phyloP scores from a whole-genome alignment of 1,140 invertebrate genomes.

The Tribolium castaneum region DNA sequence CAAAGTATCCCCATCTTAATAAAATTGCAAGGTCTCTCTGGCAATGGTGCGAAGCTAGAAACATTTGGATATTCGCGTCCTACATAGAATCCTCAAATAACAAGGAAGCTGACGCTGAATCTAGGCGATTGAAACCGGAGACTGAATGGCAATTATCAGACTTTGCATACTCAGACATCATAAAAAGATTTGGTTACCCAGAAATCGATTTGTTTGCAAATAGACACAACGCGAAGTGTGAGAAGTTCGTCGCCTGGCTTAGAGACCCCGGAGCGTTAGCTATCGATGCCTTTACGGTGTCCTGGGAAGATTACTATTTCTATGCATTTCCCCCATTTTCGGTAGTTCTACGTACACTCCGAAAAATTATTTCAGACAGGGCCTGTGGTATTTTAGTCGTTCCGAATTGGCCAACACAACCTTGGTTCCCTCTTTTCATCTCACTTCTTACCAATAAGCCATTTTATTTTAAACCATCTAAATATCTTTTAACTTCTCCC shows the following conservation, averaged over 20 bases:
- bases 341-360: conserved; percentile 50
- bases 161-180: conserved; percentile 41
- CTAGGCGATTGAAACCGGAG: conserved; percentile 38
- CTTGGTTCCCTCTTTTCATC: conserved; percentile 50
- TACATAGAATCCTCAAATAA: conserved; percentile 55
- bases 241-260: conserved; percentile 51
- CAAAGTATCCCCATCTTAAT: conserved; percentile 48
- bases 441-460: conserved; percentile 22
- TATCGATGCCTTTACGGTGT: conserved; percentile 57
- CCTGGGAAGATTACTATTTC: conserved; percentile 51
- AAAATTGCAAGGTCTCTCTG: conserved; percentile 49
- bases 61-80: conserved; percentile 51
- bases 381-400: conserved; percentile 54
- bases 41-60: conserved; percentile 56
- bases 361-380: conserved; percentile 54
- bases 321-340: conserved; percentile 59
- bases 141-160: conserved; percentile 11
- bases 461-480: conserved; percentile 14
- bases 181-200: conserved; percentile 43
- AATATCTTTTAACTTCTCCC: conserved; percentile 5
- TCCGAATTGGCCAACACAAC: conserved; percentile 52
- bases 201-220: conserved; percentile 57
- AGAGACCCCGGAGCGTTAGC: conserved; percentile 46
- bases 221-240: conserved; percentile 55
- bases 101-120: conserved; percentile 52